Evolutionary conservation across 1,140 invertebrate species (phyloP).

Genomic region (Lasioglossum baleicum): DNA sequence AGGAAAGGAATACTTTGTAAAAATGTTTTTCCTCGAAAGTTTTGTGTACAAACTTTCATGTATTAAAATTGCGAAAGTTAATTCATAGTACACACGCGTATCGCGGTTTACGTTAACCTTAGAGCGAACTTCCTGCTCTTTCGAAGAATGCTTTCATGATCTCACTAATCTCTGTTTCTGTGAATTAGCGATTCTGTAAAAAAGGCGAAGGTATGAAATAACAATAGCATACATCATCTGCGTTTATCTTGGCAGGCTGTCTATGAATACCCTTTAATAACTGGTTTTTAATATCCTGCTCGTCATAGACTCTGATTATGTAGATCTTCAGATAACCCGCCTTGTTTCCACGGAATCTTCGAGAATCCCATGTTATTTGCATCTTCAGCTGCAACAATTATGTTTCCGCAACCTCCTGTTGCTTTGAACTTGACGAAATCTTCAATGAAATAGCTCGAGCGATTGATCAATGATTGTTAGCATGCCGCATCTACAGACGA

Average conservation of each 20-base stretch:
- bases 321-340: conserved; percentile 33
- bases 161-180: conserved; percentile 8
- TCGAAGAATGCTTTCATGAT: conserved; percentile 4
- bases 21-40: not conserved
- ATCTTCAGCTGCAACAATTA: conserved; percentile 18
- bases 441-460: not conserved
- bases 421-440: not conserved
- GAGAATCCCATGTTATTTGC: conserved; percentile 36
- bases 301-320: conserved; percentile 48
- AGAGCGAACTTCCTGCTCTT: conserved; percentile 3
- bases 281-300: conserved; percentile 60
- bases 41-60: not conserved
- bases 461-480: not conserved
- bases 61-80: not conserved
- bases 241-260: conserved; percentile 34
- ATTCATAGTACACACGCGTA: not conserved
- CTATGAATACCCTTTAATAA: conserved; percentile 54
- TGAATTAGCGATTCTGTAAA: conserved; percentile 23
- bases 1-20: too few species aligned
- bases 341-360: conserved; percentile 32
- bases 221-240: conserved; percentile 46
- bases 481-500: not conserved
- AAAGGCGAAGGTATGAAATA: conserved; percentile 29
- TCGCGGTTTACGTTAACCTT: not conserved
- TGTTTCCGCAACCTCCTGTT: conserved; percentile 1